Conservation (phyloP, 2,888 invertebrate species). For the Oligia latruncula region DNA sequence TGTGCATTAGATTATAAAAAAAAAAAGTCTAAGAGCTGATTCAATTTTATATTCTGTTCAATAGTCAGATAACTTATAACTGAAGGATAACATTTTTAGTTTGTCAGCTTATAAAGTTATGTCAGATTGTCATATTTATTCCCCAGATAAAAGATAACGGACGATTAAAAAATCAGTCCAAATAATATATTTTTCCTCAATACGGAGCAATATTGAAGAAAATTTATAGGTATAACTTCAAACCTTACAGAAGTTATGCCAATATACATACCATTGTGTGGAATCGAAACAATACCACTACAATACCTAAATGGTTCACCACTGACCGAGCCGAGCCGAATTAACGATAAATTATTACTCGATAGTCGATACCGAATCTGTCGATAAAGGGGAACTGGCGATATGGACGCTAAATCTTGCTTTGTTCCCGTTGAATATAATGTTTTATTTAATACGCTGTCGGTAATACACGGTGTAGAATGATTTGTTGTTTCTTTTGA, state of each 20-base stretch:
- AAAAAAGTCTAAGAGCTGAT: too few relatives aligned
- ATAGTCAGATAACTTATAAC: background rate
- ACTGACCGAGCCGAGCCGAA: slow-evolving; percentile 1
- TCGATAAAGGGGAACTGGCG: background rate
- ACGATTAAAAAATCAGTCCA: background rate
- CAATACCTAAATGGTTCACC: slow-evolving; percentile 16
- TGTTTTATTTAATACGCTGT: background rate
- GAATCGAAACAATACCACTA: slow-evolving; percentile 30
- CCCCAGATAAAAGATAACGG: background rate
- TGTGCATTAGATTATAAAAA: too few relatives aligned
- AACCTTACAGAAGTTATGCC: background rate
- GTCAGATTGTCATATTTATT: background rate
- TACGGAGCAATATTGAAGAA: background rate
- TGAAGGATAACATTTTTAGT: background rate
- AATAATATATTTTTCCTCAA: background rate
- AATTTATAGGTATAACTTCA: background rate
- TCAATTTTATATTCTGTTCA: too few relatives aligned
- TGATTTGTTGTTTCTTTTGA: background rate
- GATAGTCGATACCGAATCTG: background rate
- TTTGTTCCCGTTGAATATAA: slow-evolving; percentile 30
- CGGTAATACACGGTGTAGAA: background rate
- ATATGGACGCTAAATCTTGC: slow-evolving; percentile 27
- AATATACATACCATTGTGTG: slow-evolving; percentile 12
- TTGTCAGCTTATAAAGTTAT: background rate
- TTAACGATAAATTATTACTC: slow-evolving; percentile 43